Evolutionary conservation across 2,888 invertebrate genomes (phyloP).

Genomic region (Troides helena): DNA sequence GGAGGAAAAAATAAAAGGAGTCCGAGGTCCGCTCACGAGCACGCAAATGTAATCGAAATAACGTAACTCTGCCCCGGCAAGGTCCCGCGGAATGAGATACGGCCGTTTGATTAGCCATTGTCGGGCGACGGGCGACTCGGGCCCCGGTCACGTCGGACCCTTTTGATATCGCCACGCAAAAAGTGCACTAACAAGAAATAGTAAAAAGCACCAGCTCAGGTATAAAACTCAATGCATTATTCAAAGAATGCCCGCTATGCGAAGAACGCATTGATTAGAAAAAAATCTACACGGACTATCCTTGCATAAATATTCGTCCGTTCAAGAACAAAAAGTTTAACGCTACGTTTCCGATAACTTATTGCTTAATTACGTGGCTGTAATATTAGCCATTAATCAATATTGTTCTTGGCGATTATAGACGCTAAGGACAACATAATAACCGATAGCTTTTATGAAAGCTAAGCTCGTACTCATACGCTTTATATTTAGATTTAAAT

Average conservation of each 20-base stretch:
- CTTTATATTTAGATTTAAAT: conserved; percentile 30
- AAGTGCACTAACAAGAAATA: conserved; percentile 30
- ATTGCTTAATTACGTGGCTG: conserved; percentile 25
- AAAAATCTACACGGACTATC: background rate
- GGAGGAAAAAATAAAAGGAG: conserved; percentile 45
- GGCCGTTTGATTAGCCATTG: conserved; percentile 77
- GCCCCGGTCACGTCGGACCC: conserved; percentile 43
- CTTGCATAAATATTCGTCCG: conserved; percentile 10
- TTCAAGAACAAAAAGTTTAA: conserved; percentile 18
- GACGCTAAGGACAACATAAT: conserved; percentile 27
- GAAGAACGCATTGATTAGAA: conserved; percentile 18
- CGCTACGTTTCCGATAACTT: conserved; percentile 12
- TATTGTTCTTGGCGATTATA: conserved; percentile 22
- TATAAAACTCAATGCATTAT: conserved; percentile 30
- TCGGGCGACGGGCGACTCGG: conserved; percentile 57
- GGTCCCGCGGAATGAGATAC: conserved; percentile 73
- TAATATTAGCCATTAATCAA: conserved; percentile 25
- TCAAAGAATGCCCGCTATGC: conserved; percentile 15
- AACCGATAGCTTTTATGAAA: conserved; percentile 22
- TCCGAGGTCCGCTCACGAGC: conserved; percentile 62
- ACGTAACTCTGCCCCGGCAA: conserved; percentile 52
- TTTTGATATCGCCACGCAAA: conserved; percentile 39
- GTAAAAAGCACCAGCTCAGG: conserved; percentile 28
- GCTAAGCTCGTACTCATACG: conserved; percentile 12
- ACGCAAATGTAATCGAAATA: conserved; percentile 80